These are phyloP conservation scores for Phortica okadai DNA, from an alignment of 2,888 invertebrate genomes.

Conservation along the genomic window DNA sequence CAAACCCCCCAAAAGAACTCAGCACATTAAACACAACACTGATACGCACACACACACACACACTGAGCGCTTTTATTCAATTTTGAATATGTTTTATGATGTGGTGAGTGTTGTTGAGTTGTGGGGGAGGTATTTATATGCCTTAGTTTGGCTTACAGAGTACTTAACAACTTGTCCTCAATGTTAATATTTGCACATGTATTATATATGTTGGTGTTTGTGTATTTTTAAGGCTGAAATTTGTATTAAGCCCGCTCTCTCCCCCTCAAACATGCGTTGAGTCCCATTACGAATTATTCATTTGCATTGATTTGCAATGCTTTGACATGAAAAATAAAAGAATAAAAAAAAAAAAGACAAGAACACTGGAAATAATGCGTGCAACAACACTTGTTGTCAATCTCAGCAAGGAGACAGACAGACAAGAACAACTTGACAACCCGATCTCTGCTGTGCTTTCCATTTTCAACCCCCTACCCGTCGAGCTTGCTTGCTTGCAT, in stretches of 20 bases:
- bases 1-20: no score
- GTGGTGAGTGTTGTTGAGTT: not conserved
- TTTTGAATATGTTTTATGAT: slow-evolving; percentile 44
- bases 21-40: no score
- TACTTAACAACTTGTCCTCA: no score
- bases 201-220: not conserved
- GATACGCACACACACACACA: not conserved
- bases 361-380: not conserved
- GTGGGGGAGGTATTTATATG: not conserved
- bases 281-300: slow-evolving; percentile 27
- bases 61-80: slow-evolving; percentile 45
- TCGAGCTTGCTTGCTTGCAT: not conserved
- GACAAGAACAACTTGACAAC: not conserved
- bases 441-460: not conserved
- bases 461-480: not conserved
- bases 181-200: not conserved
- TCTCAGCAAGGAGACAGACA: not conserved
- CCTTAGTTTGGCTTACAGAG: not conserved
- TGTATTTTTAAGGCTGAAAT: no score
- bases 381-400: slow-evolving; percentile 1
- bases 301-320: slow-evolving; percentile 50
- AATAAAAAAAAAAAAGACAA: not conserved
- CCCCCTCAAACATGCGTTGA: not conserved
- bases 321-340: not conserved
- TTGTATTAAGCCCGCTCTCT: no score